phyloP scores from a whole-genome alignment of 1,140 invertebrate species.

The Potamilus streckersoni region DNA sequence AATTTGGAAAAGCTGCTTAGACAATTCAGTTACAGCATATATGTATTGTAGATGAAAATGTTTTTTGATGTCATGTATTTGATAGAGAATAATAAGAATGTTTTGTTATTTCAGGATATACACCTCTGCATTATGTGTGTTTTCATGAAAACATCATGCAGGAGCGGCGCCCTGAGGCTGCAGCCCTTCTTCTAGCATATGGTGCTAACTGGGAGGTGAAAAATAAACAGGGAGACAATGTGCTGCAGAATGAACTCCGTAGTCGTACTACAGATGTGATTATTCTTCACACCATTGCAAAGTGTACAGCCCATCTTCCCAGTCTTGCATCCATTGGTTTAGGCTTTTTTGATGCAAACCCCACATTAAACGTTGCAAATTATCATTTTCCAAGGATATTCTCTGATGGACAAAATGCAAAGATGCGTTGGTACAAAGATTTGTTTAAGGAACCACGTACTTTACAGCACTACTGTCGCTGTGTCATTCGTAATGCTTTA shows the following conservation, averaged over 20 bases:
- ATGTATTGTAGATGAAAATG: background rate
- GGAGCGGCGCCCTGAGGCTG: conserved; percentile 54
- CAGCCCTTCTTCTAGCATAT: conserved; percentile 58
- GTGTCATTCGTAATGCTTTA: conserved; percentile 48
- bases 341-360: background rate
- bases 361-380: conserved; percentile 8
- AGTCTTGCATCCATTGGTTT: conserved; percentile 44
- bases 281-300: conserved; percentile 56
- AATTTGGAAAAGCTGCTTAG: too few species aligned
- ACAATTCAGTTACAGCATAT: background rate
- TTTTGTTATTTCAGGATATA: conserved; percentile 15
- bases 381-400: conserved; percentile 23
- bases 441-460: conserved; percentile 47
- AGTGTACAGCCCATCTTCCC: conserved; percentile 48
- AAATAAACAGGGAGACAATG: conserved; percentile 46
- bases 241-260: conserved; percentile 54
- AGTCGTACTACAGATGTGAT: conserved; percentile 37
- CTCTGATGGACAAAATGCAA: conserved; percentile 31
- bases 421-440: conserved; percentile 56
- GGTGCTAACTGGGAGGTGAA: conserved; percentile 56
- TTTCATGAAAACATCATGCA: conserved; percentile 53
- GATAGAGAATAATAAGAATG: background rate
- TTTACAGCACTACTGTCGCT: conserved; percentile 62
- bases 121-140: conserved; percentile 62
- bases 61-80: background rate